Evolutionary conservation across 2,888 invertebrate genomes (phyloP), one percentile per base, ranked within the genome.

Genomic region (Drosophila diplacantha): DNA sequence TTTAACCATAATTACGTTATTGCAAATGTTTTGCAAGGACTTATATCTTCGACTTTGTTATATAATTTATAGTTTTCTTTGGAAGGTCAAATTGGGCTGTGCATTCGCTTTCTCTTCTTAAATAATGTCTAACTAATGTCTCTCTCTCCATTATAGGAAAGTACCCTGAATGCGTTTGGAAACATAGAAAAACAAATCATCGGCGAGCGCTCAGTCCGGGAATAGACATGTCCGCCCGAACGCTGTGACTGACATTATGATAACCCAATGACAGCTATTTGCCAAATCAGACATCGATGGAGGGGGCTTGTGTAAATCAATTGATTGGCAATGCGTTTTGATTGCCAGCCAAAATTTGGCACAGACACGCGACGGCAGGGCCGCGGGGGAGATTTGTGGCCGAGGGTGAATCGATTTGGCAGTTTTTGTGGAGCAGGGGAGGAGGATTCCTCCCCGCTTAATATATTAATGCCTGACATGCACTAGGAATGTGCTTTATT

Each of bases 321-420:
- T 83, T 83, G 81, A 83, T 81, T 83, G 69, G 52, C 71, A 73
- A 78, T 75, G 81, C 81, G 81, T 78, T 80, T 77, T 78, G 78
- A 81, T 78, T 77, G 71, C 65, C 73, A 72, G 61, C 49, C 57
- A 69, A 54, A 69, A 71, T 70, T 61, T 70, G 61, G 53, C 16
- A 14, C 31, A 44, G 52, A 61, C 78, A 78, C 78, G 78, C 78
- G 78, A 78, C 64, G 44, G 47, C 31, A n/a, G 18, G 34, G 44
- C 16, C 29, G 41, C 24, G 44, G 34, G 11, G 37, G 41, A 43
- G 59, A 64, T 57, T 60, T 51, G 56, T 61, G 55, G 41, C 29
- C 54, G 24, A 44, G 64, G 58, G 49, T 49, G 60, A 50, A 70
- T 77, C 59, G 70, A 72, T 72, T 76, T 47, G 18, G 31, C 9